Base-by-base conservation (phyloP, 2,888 invertebrate genomes). In the Synergus gifuensis region DNA sequence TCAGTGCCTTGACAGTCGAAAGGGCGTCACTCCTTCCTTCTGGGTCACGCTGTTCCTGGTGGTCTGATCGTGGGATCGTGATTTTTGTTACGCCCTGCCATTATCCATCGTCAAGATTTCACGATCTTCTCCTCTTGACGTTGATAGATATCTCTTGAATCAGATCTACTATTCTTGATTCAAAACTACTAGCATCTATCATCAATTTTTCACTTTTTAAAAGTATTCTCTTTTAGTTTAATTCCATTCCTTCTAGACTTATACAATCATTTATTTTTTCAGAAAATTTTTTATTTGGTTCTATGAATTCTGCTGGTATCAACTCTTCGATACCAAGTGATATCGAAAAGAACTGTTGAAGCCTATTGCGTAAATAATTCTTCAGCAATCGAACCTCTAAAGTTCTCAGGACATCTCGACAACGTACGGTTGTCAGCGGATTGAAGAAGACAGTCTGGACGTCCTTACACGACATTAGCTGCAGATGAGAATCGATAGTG, bases 381-480 rank as follows among this genome's bases (percentile, higher is more conserved):
- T 36, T 73, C 54, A 73, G 54, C 54, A 36, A 73, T 73, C 73
- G 36, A 54, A 73, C 49, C 28, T 36, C 73, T 54, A 18, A 36
- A 49, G 54, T 36, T n/a, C 36, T 40, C 54, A 54, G n/a, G 9
- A 36, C 81, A 79, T 85, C 83, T 78, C 85, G 83, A 86, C 84
- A 87, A 86, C 78, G 79, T 79, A 86, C 83, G 84, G 84, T 84
- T 86, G 88, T 88, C 88, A 84, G 87, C 88, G 85, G 86, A 87
- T 86, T 84, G 85, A 83, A 84, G 86, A 81, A 84, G 88, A 87
- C 87, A 86, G 86, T 54, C 78, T 77, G 84, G 85, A 87, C 87
- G 88, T 87, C 86, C 89, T 89, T 89, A 90, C 90, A 90, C 87
- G 90, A 89, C 88, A 90, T 90, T 90, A 90, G 89, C 87, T 86